Conservation (phyloP, 2,113 vertebrate species). For the Camelus bactrianus region DNA sequence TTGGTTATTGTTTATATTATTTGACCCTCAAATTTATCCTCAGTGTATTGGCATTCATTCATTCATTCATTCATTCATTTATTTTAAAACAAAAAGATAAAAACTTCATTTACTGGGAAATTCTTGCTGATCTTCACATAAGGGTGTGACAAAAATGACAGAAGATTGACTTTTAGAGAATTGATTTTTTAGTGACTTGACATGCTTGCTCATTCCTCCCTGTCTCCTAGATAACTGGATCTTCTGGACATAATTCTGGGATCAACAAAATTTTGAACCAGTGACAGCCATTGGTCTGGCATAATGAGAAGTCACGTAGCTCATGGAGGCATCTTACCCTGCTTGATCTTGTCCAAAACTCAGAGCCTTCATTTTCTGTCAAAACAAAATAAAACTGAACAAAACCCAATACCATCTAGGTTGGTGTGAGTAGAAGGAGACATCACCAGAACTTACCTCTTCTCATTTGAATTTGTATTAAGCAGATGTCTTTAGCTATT, state of each 20-base stretch:
- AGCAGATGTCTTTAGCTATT: not conserved
- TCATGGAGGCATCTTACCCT: not conserved
- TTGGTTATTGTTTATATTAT: not conserved
- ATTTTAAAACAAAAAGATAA: not conserved
- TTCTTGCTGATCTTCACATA: not conserved
- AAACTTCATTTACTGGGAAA: not conserved
- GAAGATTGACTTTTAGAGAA: not conserved
- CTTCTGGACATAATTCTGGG: not conserved
- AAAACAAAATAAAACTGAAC: not conserved
- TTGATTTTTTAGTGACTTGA: not conserved
- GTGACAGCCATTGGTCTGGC: not conserved
- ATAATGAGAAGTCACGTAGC: not conserved
- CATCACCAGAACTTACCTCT: conserved; percentile 39
- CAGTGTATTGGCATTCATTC: not conserved
- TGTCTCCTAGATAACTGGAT: not conserved
- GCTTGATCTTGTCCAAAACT: not conserved
- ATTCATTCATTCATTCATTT: not conserved
- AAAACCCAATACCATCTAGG: not conserved
- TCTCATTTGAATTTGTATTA: not conserved
- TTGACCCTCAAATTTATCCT: not conserved
- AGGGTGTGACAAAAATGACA: not conserved
- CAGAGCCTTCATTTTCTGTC: not conserved
- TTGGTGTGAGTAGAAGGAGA: not conserved
- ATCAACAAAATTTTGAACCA: not conserved
- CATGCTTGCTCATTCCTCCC: not conserved